These are phyloP conservation scores for Aporrectodea caliginosa DNA, from an alignment of 1,140 invertebrate genomes.

Conservation along the genomic window DNA sequence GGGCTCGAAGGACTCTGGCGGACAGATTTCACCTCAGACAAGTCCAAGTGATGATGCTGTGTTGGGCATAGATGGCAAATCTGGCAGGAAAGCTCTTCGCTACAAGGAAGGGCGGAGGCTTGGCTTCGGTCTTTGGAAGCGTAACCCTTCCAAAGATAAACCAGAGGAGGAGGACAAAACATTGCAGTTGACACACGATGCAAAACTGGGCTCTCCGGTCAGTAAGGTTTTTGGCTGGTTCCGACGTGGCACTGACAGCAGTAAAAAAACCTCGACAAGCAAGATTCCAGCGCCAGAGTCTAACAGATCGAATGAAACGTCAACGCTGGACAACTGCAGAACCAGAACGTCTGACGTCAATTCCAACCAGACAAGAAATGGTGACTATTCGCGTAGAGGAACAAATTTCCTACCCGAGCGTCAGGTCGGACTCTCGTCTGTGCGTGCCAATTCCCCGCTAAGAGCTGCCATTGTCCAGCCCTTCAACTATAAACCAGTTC, in stretches of 20 bases:
- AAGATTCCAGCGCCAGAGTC: conserved; percentile 20
- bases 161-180: conserved; percentile 54
- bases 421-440: not conserved
- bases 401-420: not conserved
- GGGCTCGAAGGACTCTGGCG: not conserved
- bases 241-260: conserved; percentile 22
- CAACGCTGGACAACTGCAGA: not conserved
- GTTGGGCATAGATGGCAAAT: conserved; percentile 42
- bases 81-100: conserved; percentile 56
- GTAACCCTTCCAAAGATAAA: conserved; percentile 60
- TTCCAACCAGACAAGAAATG: not conserved
- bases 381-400: not conserved
- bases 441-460: conserved; percentile 22
- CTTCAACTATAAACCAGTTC: conserved; percentile 59
- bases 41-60: conserved; percentile 10
- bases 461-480: conserved; percentile 59
- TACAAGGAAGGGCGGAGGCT: conserved; percentile 57
- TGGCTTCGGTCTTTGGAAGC: conserved; percentile 14
- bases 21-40: not conserved
- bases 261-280: not conserved
- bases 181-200: conserved; percentile 31
- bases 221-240: conserved; percentile 22
- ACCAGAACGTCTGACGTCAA: not conserved
- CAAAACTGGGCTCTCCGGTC: conserved; percentile 54
- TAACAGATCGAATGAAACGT: conserved; percentile 34